phyloP scores from a whole-genome alignment of 2,888 invertebrate species.

The Spicauda simplicius region DNA sequence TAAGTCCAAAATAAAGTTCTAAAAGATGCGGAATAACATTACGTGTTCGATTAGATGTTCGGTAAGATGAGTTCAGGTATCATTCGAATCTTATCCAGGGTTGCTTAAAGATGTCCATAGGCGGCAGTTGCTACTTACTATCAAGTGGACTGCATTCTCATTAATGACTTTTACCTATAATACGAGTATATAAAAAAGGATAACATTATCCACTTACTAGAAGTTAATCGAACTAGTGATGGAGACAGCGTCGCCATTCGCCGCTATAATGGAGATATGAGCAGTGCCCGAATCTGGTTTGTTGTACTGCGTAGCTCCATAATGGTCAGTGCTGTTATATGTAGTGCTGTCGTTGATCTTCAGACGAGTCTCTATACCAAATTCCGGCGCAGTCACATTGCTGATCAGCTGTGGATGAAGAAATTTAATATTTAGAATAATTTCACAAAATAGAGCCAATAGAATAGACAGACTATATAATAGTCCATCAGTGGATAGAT shows the following conservation, averaged over 20 bases:
- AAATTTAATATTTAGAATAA: too few species aligned
- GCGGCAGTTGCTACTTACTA: too few species aligned
- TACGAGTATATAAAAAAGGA: too few species aligned
- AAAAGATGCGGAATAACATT: too few species aligned
- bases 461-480: too few species aligned
- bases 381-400: conserved; percentile 86
- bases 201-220: conserved; percentile 77
- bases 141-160: not conserved
- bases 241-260: conserved; percentile 96
- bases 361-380: conserved; percentile 83
- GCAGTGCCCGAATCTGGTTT: conserved; percentile 92
- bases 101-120: too few species aligned
- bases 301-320: conserved; percentile 87
- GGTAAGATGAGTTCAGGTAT: too few species aligned
- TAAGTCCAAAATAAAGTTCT: too few species aligned
- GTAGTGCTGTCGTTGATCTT: conserved; percentile 88
- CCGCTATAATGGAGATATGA: conserved; percentile 93
- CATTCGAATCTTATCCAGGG: too few species aligned
- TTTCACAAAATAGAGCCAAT: too few species aligned
- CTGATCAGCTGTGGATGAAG: conserved; percentile 73
- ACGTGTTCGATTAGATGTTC: too few species aligned
- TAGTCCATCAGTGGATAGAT: too few species aligned
- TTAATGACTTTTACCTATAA: not conserved
- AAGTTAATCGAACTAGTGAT: conserved; percentile 96
- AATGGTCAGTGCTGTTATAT: conserved; percentile 85